Evolutionary conservation across 2,888 invertebrate genomes (phyloP).

Genomic region (Pollenia griseotomentosa): DNA sequence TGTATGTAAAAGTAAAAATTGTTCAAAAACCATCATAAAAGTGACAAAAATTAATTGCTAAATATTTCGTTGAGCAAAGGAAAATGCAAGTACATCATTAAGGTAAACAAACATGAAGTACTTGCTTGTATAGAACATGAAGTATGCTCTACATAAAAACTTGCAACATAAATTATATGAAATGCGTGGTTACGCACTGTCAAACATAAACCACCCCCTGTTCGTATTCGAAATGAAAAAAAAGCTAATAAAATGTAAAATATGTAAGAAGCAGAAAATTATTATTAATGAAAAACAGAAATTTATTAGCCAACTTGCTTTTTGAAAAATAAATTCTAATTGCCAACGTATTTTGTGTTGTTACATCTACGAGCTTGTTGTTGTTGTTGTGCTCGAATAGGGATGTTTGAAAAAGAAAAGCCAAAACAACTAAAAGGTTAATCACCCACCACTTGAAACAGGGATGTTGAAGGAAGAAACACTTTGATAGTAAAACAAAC

Average conservation of each 20-base stretch:
- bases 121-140: too few relatives aligned
- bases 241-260: not conserved
- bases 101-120: not conserved
- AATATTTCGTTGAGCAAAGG: conserved; percentile 47
- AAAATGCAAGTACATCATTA: conserved; percentile 16
- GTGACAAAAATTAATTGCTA: conserved; percentile 62
- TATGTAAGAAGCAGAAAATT: conserved; percentile 10
- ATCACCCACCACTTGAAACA: conserved; percentile 37
- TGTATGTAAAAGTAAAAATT: conserved; percentile 14
- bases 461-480: not conserved
- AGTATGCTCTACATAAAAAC: not conserved
- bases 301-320: conserved; percentile 34
- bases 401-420: not conserved
- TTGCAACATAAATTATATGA: conserved; percentile 11
- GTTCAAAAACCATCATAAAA: conserved; percentile 21
- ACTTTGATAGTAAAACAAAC: not conserved
- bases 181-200: not conserved
- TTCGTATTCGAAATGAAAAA: not conserved
- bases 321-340: conserved; percentile 27
- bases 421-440: conserved; percentile 9
- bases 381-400: not conserved
- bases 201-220: conserved; percentile 27
- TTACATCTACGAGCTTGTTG: not conserved
- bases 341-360: conserved; percentile 34
- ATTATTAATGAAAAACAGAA: conserved; percentile 24